phyloP scores from a whole-genome alignment of 2,113 vertebrate species.

The Peucedramus taeniatus region DNA sequence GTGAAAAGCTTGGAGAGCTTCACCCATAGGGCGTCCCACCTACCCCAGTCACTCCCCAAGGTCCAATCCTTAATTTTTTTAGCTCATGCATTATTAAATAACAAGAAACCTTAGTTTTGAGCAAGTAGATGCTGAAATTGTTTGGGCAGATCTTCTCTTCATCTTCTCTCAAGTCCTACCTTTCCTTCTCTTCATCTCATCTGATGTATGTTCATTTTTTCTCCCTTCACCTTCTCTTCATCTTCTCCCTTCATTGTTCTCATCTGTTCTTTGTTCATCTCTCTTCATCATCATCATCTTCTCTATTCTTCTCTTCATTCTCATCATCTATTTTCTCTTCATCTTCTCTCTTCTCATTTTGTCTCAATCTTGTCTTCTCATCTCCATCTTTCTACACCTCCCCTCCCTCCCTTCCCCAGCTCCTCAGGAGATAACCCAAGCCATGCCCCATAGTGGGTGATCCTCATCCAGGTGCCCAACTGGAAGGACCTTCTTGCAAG shows the following conservation, averaged over 20 bases:
- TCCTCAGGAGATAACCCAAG: not conserved
- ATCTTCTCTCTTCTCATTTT: not conserved
- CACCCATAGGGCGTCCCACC: not conserved
- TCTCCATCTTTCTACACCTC: not conserved
- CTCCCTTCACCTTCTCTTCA: not conserved
- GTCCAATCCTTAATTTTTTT: not conserved
- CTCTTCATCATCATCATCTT: not conserved
- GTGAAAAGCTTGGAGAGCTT: not conserved
- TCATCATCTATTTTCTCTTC: not conserved
- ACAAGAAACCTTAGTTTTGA: not conserved
- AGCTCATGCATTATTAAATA: not conserved
- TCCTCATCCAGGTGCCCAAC: not conserved
- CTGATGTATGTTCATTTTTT: not conserved
- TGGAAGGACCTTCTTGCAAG: not conserved
- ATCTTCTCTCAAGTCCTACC: not conserved
- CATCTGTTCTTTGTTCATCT: not conserved
- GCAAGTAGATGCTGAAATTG: not conserved
- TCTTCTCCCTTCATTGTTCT: not conserved
- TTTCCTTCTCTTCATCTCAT: not conserved
- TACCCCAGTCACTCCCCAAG: not conserved
- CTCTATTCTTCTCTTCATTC: not conserved
- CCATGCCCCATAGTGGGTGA: accelerated
- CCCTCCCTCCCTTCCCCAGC: not conserved
- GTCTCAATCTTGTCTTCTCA: not conserved
- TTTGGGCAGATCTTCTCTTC: not conserved